Evolutionary conservation across 2,888 invertebrate species (phyloP), one percentile per base, ranked within the genome.

Genomic region (Tetheella fluctuosa): DNA sequence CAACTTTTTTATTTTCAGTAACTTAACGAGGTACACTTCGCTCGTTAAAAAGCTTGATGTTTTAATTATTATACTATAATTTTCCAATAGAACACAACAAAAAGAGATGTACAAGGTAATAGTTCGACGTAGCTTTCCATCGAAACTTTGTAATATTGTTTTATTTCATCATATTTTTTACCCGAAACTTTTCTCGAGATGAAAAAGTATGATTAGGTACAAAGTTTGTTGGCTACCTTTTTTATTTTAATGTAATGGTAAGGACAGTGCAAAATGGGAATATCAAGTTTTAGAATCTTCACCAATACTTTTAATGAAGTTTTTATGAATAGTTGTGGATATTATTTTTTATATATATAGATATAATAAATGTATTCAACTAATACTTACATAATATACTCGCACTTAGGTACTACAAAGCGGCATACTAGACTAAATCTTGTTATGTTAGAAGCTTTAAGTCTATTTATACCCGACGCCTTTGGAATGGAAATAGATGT

Each of bases 171-270:
- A 68, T 68, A 64, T 75, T 66, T 67, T 69, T 63, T 63, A 56
- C 34, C 55, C 59, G 60, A 67, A 73, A 74, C 63, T 68, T 72
- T 64, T 59, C 57, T 34, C 10, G 68, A 67, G 74, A 76, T 69
- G 68, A 69, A 70, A 71, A 74, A 74, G 72, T 77, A 73, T 76
- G 77, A 76, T 78, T 77, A 75, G 73, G 75, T 76, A 61, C 42
- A 60, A 71, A 72, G 62, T 71, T 71, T 60, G 60, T 54, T 30
- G 23, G 37, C 57, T 39, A 37, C 54, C 59, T 61, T 61, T 62
- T 55, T 55, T 55, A 23, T 55, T 55, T 55, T 20, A 55, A 55
- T 55, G 0, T 12, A 34, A 10, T 20, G 48, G 48, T 1, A n/a
- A n/a, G 34, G 55, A 55, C 23, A 37, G 20, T 23, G n/a, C 23